Evolutionary conservation across 2,888 invertebrate genomes (phyloP).

Genomic region (Trisateles emortualis): DNA sequence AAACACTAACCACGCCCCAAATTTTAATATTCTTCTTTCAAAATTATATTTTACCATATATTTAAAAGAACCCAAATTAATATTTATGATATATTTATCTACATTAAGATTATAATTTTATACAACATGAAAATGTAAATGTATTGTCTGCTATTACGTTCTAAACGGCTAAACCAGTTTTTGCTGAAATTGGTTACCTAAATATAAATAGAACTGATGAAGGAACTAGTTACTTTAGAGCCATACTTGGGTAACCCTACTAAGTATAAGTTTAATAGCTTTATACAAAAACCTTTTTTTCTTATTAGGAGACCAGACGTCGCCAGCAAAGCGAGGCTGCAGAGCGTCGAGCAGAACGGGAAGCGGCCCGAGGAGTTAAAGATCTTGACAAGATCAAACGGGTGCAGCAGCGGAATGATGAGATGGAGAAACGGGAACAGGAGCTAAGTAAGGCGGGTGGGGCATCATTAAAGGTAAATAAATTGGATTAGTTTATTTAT

Average conservation of each 20-base stretch:
- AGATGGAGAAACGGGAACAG: conserved; percentile 85
- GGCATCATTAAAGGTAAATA: conserved; percentile 67
- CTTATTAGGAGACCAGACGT: conserved; percentile 87
- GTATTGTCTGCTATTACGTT: too few relatives aligned
- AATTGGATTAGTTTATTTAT: not conserved
- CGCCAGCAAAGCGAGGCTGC: conserved; percentile 90
- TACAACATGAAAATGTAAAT: too few relatives aligned
- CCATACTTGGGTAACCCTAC: too few relatives aligned
- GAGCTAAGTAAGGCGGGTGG: conserved; percentile 79
- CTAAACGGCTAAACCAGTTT: too few relatives aligned
- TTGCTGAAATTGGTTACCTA: too few relatives aligned
- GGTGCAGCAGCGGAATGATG: conserved; percentile 86
- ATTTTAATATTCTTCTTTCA: too few relatives aligned
- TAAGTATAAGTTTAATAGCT: not conserved
- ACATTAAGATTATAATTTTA: too few relatives aligned
- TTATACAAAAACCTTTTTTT: not conserved
- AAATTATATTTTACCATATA: too few relatives aligned
- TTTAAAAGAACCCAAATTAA: too few relatives aligned
- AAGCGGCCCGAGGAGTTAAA: conserved; percentile 88
- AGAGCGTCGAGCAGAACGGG: conserved; percentile 87
- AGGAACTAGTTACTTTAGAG: too few relatives aligned
- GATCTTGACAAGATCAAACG: conserved; percentile 87
- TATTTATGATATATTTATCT: too few relatives aligned
- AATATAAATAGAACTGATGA: too few relatives aligned
- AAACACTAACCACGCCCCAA: not conserved